Base-by-base conservation (phyloP, 2,113 vertebrate species). In the Neotoma lepida region DNA sequence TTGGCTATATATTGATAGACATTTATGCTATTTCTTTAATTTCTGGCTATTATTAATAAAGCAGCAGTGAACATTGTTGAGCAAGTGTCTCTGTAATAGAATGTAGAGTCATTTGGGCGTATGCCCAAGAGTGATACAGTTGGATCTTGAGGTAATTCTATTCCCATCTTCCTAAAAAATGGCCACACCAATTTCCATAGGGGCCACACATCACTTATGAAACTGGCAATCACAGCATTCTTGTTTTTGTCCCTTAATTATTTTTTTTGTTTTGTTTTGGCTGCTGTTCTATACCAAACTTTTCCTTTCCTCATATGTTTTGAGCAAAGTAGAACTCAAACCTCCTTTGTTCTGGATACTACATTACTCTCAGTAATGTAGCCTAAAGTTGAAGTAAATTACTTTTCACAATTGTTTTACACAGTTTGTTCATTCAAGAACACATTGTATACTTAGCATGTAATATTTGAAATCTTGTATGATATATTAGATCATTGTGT, bases 381-480 rank as follows among this genome's bases (percentile, higher is more conserved):
- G 33, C 54, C 49, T 74, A 30, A 28, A 33, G 35, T 70, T 66
- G 26, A 9, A 81, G 54, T 88, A 68, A 92, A 88, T 82, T 88
- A 49, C 78, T 94, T 90, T 66, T 77, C 80, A 76, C 28, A 51
- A 61, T 68, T 63, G n/a, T 30, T 46, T 58, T 73, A 89, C 33
- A 92, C 1, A 58, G 9, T 88, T 94, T 17, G 17, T 14, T 77
- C 35, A 80, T 46, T 94, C 5, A 90, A 92, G 66, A 68, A 46
- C 26, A 94, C 86, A 76, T 13, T 82, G 5, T 35, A 77, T 9
- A 41, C 90, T 88, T 84, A 81, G 70, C 35, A 90, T 24, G 2
- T 76, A 77, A 46, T 82, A 46, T 64, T 86, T 85, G n/a, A 93
- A 94, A 46, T 90, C 26, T 73, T 56, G 35, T 49, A n/a, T 76